These are phyloP conservation scores for Nibea albiflora DNA, from an alignment of 2,113 vertebrate species.

Conservation along the genomic window DNA sequence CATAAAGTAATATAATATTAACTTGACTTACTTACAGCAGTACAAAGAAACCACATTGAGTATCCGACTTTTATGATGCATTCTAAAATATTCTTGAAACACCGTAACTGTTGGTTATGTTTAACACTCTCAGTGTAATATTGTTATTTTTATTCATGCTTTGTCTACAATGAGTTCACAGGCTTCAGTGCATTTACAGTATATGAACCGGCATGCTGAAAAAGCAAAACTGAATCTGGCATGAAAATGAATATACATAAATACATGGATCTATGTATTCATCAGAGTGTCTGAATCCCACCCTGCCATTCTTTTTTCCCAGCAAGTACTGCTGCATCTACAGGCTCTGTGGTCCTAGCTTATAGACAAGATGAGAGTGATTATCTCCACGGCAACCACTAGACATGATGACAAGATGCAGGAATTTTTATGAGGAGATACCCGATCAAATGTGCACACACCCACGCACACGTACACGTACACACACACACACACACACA, in stretches of 20 bases:
- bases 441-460: background rate
- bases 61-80: background rate
- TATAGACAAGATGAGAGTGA: constrained; percentile 13
- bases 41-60: no score
- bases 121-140: background rate
- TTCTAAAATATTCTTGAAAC: background rate
- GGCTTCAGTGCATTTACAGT: background rate
- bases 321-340: background rate
- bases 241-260: background rate
- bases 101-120: background rate
- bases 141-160: background rate
- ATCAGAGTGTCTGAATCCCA: no score
- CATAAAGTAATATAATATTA: no score
- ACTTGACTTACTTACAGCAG: no score
- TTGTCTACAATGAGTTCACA: background rate
- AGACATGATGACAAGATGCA: background rate
- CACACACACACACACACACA: background rate
- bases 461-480: no score
- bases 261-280: background rate
- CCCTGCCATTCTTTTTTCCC: background rate
- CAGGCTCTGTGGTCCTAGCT: background rate
- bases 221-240: background rate
- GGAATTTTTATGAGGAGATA: background rate
- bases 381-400: constrained; percentile 42
- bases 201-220: background rate